These are phyloP conservation scores for Acheta domesticus DNA, from an alignment of 2,888 invertebrate genomes.

Conservation along the genomic window DNA sequence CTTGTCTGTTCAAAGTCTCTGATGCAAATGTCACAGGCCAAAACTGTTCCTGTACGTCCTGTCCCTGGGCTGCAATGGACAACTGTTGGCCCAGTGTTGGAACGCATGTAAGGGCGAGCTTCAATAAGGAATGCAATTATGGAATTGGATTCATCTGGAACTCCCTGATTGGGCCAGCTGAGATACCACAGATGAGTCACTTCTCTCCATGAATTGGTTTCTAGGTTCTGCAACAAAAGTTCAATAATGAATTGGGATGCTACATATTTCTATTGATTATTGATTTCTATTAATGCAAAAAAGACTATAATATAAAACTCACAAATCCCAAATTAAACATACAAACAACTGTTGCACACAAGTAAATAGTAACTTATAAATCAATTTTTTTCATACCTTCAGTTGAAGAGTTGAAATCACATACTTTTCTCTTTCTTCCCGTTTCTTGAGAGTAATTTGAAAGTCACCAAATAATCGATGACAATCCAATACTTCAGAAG, in stretches of 20 bases:
- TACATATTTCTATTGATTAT: too few relatives aligned
- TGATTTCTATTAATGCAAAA: too few relatives aligned
- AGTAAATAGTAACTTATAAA: too few relatives aligned
- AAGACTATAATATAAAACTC: too few relatives aligned
- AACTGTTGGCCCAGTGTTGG: slow-evolving; percentile 66
- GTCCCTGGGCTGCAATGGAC: slow-evolving; percentile 87
- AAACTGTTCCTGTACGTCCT: slow-evolving; percentile 80
- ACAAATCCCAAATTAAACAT: too few relatives aligned
- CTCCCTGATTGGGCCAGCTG: slow-evolving; percentile 83
- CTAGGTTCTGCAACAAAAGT: slow-evolving; percentile 58
- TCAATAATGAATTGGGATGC: background rate
- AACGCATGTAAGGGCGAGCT: slow-evolving; percentile 59
- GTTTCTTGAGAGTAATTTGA: slow-evolving; percentile 80
- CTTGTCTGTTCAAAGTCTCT: slow-evolving; percentile 79
- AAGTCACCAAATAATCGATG: slow-evolving; percentile 83
- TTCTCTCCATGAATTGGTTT: slow-evolving; percentile 80
- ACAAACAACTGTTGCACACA: too few relatives aligned
- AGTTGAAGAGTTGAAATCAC: slow-evolving; percentile 81
- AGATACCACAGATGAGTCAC: slow-evolving; percentile 91
- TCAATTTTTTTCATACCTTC: slow-evolving; percentile 52
- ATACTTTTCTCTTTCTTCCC: slow-evolving; percentile 87
- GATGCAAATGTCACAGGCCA: slow-evolving; percentile 83
- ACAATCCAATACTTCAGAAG: slow-evolving; percentile 86
- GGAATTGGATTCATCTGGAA: slow-evolving; percentile 77
- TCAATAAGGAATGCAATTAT: slow-evolving; percentile 84